Evolutionary conservation across 2,888 invertebrate species (phyloP).

Genomic region (Amiota communis): DNA sequence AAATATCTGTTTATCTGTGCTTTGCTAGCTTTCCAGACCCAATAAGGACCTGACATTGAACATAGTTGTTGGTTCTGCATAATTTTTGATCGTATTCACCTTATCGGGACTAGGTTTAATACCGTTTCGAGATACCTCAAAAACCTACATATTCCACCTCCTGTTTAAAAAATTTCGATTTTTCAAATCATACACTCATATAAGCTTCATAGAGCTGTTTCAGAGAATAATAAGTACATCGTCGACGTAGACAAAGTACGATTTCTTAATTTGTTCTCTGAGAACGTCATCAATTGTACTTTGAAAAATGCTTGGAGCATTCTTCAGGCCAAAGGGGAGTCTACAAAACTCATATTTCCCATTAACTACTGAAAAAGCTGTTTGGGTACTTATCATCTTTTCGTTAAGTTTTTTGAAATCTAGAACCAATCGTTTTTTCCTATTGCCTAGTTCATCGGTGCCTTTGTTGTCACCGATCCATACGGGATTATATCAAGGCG

Average conservation of each 20-base stretch:
- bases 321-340: too few relatives aligned
- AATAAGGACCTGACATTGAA: conserved; percentile 29
- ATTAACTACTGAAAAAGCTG: too few relatives aligned
- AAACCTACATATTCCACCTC: neutral
- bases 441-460: too few relatives aligned
- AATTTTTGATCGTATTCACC: neutral
- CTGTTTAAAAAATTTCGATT: neutral
- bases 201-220: neutral
- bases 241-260: conserved; percentile 6
- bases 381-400: neutral
- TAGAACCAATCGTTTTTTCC: neutral
- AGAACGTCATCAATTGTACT: too few relatives aligned
- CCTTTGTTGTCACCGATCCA: neutral
- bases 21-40: neutral
- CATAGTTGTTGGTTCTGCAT: neutral
- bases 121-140: neutral
- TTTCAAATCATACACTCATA: neutral
- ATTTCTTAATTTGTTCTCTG: neutral
- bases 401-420: neutral
- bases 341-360: too few relatives aligned
- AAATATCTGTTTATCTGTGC: conserved; percentile 24
- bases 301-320: too few relatives aligned
- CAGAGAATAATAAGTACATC: neutral
- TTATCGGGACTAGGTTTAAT: conserved; percentile 13
- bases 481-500: neutral